Evolutionary conservation across 2,113 vertebrate genomes (phyloP), one percentile per base, ranked within the genome.

Genomic region (Poecile atricapillus): DNA sequence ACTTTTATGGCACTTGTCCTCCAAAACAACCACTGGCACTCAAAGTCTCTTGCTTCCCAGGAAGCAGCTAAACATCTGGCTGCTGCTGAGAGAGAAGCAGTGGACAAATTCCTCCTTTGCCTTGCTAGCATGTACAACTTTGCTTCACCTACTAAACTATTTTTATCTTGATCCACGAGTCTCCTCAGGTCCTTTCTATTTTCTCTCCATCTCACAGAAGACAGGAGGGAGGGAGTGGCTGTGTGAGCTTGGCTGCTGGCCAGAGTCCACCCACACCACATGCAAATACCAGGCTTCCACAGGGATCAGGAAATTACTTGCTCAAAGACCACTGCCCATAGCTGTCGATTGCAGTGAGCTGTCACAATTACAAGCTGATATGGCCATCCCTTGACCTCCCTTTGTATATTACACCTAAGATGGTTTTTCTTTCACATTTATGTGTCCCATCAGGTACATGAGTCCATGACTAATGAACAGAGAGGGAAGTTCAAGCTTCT

Each of bases 111-210:
- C 33, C 28, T 90, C 31, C 43, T 63, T 58, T n/a, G 18, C 28
- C 68, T 73, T 59, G 7, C 28, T 77, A 71, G 35, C 0, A 1
- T 0, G 2, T 2, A 13, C 13, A 47, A 9, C 41, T 58, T 56
- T 56, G 11, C 13, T 92, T 92, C 53, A 59, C 19, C 39, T 46
- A 12, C 30, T 41, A 46, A 68, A 35, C 7, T 39, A 17, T 59
- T 67, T 83, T 87, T 22, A 14, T 53, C 28, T 64, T 75, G 13
- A 62, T 52, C 16, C 39, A 64, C 30, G 52, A 73, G 5, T 41
- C 31, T 76, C 28, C 24, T 64, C 25, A 13, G 8, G 3, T 81
- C 16, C 59, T n/a, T 65, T 74, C 55, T 80, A 14, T 41, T 43
- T 84, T 87, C 31, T 87, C 19, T 71, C 25, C 2, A 1, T 74